These are phyloP conservation scores for Cydia splendana DNA, from an alignment of 1,140 invertebrate species.

Conservation along the genomic window DNA sequence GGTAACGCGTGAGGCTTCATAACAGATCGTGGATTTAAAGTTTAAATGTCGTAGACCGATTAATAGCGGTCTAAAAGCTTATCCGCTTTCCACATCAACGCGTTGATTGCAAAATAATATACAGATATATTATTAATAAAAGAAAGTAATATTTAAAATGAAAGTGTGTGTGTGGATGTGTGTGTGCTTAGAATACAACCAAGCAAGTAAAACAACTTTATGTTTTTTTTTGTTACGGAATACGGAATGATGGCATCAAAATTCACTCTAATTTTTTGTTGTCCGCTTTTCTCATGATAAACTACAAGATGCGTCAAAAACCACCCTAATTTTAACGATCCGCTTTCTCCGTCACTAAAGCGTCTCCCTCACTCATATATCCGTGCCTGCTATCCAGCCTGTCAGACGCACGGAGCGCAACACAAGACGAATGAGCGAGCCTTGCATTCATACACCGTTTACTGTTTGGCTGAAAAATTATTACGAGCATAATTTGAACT, in stretches of 20 bases:
- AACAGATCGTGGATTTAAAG: too few relatives aligned
- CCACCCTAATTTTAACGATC: neutral
- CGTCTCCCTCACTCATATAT: neutral
- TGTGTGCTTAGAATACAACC: neutral
- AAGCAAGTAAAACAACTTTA: too few relatives aligned
- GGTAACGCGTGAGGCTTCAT: too few relatives aligned
- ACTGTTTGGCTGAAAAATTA: neutral
- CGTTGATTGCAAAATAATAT: too few relatives aligned
- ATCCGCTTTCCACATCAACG: too few relatives aligned
- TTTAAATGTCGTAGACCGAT: too few relatives aligned
- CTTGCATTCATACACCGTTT: neutral
- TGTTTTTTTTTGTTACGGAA: too few relatives aligned
- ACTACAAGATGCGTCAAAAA: neutral
- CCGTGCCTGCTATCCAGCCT: neutral
- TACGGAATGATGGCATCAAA: neutral
- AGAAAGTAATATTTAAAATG: too few relatives aligned
- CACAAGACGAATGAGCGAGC: constrained; percentile 14
- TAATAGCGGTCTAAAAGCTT: too few relatives aligned
- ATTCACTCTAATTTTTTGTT: neutral
- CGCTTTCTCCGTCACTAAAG: neutral
- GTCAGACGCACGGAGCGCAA: constrained; percentile 1
- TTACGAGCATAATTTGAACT: neutral
- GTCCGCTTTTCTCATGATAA: neutral
- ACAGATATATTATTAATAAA: too few relatives aligned
- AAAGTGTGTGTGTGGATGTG: too few relatives aligned